These are phyloP conservation scores for Tragelaphus buxtoni DNA, from an alignment of 2,113 vertebrate species.

Conservation along the genomic window DNA sequence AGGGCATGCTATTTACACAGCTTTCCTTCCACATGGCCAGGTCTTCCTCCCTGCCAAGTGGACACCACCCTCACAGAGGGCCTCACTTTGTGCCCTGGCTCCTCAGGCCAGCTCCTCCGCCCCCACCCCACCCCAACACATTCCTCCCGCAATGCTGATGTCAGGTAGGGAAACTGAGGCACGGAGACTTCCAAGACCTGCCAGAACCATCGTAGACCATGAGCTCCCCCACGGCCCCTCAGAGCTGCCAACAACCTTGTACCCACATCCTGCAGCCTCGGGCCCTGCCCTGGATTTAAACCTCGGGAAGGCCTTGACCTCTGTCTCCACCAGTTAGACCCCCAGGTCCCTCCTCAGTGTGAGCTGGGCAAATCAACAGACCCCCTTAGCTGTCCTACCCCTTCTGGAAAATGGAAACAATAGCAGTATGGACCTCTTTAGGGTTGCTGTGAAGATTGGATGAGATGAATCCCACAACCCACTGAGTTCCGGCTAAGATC, in stretches of 20 bases:
- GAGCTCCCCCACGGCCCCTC: not conserved
- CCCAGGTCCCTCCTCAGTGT: not conserved
- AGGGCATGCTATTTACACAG: not conserved
- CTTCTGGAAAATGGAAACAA: not conserved
- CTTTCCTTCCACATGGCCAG: not conserved
- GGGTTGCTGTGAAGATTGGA: not conserved
- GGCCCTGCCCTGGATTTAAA: not conserved
- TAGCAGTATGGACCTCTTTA: not conserved
- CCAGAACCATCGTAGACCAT: not conserved
- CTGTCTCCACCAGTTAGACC: not conserved
- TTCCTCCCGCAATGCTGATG: not conserved
- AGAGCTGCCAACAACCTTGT: not conserved
- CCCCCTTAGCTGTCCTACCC: not conserved
- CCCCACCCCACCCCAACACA: rapidly evolving
- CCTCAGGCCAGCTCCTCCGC: not conserved
- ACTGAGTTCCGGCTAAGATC: not conserved
- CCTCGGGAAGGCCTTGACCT: not conserved
- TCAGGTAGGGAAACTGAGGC: not conserved
- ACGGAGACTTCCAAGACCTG: not conserved
- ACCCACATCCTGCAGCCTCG: not conserved
- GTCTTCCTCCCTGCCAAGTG: not conserved
- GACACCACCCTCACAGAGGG: not conserved
- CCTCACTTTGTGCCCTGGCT: not conserved
- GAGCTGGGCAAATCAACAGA: not conserved
- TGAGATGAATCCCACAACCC: not conserved